These are phyloP conservation scores for Macrotrachela quadricornifera DNA, from an alignment of 1,140 invertebrate species.

Conservation along the genomic window DNA sequence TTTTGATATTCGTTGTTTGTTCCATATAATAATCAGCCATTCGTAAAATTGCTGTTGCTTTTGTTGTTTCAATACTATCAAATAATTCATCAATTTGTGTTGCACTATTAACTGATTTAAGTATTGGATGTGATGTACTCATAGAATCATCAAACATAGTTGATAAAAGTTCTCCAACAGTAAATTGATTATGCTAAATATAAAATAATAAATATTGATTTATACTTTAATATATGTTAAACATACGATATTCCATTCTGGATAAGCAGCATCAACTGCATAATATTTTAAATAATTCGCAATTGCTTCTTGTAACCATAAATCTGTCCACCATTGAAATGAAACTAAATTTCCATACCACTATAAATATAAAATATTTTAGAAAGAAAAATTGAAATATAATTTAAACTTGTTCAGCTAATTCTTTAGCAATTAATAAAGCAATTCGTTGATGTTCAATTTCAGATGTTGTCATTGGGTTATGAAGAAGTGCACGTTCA, in stretches of 20 bases:
- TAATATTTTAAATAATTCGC: constrained; percentile 5
- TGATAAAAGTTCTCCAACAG: constrained; percentile 1
- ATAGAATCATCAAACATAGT: constrained; percentile 2
- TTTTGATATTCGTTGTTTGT: not conserved
- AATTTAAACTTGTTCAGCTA: not conserved
- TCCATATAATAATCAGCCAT: constrained; percentile 8
- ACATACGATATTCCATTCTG: constrained; percentile 3
- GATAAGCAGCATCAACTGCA: constrained; percentile 1
- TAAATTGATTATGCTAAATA: constrained; percentile 7
- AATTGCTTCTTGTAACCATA: constrained; percentile 5
- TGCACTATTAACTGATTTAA: constrained; percentile 1
- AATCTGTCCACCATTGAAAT: constrained; percentile 6
- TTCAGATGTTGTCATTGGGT: not conserved
- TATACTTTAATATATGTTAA: not conserved
- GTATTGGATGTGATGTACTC: constrained; percentile 3
- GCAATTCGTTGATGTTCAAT: not conserved
- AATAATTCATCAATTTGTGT: constrained; percentile 5
- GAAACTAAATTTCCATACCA: constrained; percentile 7
- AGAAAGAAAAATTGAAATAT: not conserved
- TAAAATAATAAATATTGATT: not conserved
- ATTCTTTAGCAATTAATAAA: constrained; percentile 1
- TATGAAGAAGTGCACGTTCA: constrained; percentile 1
- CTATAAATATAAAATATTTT: not conserved
- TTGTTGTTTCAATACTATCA: constrained; percentile 6
- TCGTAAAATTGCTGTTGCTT: constrained; percentile 1